These are phyloP conservation scores for Rattus norvegicus DNA, from an alignment of 2,113 vertebrate species.

Conservation along the genomic window GRCr8 NC_086023.1:127904501-127905000, in stretches of 20 bases:
- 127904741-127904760: neutral
- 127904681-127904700: conserved; percentile 6
- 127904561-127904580: neutral
- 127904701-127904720: conserved; percentile 1
- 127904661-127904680: neutral
- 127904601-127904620: conserved; percentile 46
- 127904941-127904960: neutral
- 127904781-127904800: neutral
- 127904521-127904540: neutral
- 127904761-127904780: neutral
- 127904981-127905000: neutral
- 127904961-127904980: neutral
- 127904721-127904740: neutral
- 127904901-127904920: neutral
- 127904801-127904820: neutral
- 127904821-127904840: neutral
- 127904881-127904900: neutral
- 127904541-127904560: conserved; percentile 26
- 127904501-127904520: neutral
- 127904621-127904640: neutral
- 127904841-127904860: neutral
- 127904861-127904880: neutral
- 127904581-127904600: neutral
- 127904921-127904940: neutral
- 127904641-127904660: conserved; percentile 22